Conservation (phyloP, 2,797 vertebrate species). For the Thamnophis elegans region DNA sequence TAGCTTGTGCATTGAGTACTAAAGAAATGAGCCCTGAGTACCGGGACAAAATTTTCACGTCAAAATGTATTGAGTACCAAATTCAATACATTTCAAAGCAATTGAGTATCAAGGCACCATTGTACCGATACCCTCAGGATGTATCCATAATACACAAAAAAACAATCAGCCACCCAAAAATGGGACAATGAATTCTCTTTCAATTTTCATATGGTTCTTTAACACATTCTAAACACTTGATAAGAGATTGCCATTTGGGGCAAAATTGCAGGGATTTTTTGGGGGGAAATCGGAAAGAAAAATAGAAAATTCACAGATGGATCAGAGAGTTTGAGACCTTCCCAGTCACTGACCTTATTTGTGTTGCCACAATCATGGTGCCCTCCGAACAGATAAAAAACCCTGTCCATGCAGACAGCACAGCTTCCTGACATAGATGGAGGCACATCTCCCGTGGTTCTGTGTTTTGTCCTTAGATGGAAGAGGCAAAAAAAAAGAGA, state of each 20-base stretch:
- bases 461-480: constrained; percentile 80
- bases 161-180: background rate
- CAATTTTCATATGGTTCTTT: background rate
- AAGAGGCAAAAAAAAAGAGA: background rate
- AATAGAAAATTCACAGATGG: background rate
- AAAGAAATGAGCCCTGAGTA: too few relatives aligned
- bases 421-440: constrained; percentile 98
- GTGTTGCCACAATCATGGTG: constrained; percentile 92
- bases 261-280: background rate
- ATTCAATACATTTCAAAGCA: too few relatives aligned
- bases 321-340: background rate
- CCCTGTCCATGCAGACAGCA: constrained; percentile 86
- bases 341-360: constrained; percentile 78
- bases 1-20: too few relatives aligned
- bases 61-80: too few relatives aligned
- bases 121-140: background rate
- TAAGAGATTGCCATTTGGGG: background rate
- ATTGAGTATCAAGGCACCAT: too few relatives aligned
- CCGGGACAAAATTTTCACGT: too few relatives aligned
- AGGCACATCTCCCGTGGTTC: constrained; percentile 84
- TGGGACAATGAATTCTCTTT: background rate
- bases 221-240: rapidly evolving
- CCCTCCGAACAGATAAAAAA: constrained; percentile 94
- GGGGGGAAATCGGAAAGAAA: background rate
- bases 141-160: background rate